phyloP scores from a whole-genome alignment of 2,888 invertebrate genomes.

The Torymus tubicola region DNA sequence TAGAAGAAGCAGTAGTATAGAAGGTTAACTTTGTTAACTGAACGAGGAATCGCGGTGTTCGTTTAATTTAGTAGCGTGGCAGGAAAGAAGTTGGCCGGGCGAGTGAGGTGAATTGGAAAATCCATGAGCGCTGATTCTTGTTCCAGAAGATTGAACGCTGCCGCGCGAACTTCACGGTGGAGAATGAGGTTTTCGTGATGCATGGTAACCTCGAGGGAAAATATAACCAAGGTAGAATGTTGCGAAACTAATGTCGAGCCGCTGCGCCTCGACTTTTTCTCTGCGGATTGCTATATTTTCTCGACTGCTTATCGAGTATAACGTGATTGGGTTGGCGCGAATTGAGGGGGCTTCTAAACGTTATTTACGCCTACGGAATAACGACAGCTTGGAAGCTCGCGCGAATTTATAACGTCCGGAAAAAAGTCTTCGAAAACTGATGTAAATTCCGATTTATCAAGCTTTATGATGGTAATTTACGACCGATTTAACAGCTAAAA shows the following conservation, averaged over 20 bases:
- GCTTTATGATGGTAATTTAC: too few relatives aligned
- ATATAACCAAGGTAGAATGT: conserved; percentile 3
- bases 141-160: not conserved
- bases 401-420: too few relatives aligned
- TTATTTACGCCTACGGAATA: too few relatives aligned
- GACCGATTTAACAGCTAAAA: too few relatives aligned
- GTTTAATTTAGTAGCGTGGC: not conserved
- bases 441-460: too few relatives aligned
- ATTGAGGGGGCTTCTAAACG: too few relatives aligned
- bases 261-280: not conserved
- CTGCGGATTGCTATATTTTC: conserved; percentile 2
- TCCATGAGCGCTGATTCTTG: conserved; percentile 18
- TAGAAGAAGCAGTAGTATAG: too few relatives aligned
- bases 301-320: not conserved
- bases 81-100: conserved; percentile 14
- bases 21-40: too few relatives aligned
- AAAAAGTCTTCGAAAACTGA: too few relatives aligned
- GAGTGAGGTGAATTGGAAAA: not conserved
- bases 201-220: conserved; percentile 10
- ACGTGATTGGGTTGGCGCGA: too few relatives aligned
- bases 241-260: conserved; percentile 41
- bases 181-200: conserved; percentile 38
- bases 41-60: too few relatives aligned
- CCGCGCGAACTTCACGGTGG: conserved; percentile 7
- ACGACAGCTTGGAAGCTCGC: too few relatives aligned